phyloP scores from a whole-genome alignment of 2,113 vertebrate genomes.

The Corydoras sp. region DNA sequence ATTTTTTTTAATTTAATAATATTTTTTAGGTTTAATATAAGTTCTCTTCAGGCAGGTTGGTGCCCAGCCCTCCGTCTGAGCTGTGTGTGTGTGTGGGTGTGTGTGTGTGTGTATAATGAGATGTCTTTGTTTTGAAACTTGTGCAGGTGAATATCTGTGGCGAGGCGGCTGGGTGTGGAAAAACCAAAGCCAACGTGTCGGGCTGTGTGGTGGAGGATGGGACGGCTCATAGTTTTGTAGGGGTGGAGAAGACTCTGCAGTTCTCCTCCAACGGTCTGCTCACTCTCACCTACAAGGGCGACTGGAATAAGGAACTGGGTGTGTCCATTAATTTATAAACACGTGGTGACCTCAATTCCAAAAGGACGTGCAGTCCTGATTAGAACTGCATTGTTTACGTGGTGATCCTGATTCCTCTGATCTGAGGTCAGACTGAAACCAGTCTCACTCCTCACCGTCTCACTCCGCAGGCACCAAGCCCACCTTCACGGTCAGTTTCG shows the following conservation, averaged over 20 bases:
- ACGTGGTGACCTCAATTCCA: too few relatives aligned
- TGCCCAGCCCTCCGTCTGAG: too few relatives aligned
- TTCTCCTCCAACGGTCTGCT: conserved; percentile 78
- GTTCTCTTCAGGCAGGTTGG: too few relatives aligned
- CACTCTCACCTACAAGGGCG: conserved; percentile 78
- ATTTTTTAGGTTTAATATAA: too few relatives aligned
- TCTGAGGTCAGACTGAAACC: too few relatives aligned
- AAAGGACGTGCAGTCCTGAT: too few relatives aligned
- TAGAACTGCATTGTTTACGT: too few relatives aligned
- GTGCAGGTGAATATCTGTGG: conserved; percentile 83
- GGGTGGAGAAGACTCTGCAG: conserved; percentile 70
- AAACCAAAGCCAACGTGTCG: conserved; percentile 46
- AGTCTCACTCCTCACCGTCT: background rate
- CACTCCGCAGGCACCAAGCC: conserved; percentile 64
- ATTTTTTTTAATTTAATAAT: too few relatives aligned
- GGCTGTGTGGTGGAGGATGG: conserved; percentile 75
- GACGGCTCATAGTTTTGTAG: conserved; percentile 58
- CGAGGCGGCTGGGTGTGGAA: conserved; percentile 60
- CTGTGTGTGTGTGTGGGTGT: too few relatives aligned
- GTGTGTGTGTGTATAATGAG: background rate
- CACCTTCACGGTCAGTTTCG: conserved; percentile 77
- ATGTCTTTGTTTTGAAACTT: background rate
- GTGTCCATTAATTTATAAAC: background rate
- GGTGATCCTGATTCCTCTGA: background rate
- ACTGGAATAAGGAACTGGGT: conserved; percentile 59